Conservation (phyloP, 2,888 invertebrate species). For the Portevinia maculata region DNA sequence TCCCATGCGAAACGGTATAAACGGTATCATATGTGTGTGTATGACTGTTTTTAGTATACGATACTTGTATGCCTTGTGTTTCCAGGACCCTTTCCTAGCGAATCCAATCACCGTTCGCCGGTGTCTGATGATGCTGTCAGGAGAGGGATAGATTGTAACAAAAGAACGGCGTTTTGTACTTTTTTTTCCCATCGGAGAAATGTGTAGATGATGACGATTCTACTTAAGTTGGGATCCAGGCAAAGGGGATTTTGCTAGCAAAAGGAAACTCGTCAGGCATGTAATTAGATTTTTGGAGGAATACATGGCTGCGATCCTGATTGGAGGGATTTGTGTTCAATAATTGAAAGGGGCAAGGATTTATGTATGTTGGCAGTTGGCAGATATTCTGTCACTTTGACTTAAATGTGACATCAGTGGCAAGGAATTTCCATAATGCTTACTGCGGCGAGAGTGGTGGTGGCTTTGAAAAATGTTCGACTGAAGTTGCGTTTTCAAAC, state of each 20-base stretch:
- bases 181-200: not conserved
- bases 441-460: no score
- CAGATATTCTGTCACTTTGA: slow-evolving; percentile 13
- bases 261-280: slow-evolving; percentile 60
- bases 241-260: slow-evolving; percentile 5
- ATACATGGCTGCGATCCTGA: slow-evolving; percentile 37
- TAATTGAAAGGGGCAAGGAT: slow-evolving; percentile 51
- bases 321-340: slow-evolving; percentile 58
- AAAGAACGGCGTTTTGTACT: slow-evolving; percentile 45
- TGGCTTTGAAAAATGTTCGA: no score
- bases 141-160: slow-evolving; percentile 35
- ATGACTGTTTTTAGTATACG: slow-evolving; percentile 34
- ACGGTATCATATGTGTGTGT: slow-evolving; percentile 40
- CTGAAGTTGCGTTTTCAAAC: no score
- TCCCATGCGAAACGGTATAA: slow-evolving; percentile 27
- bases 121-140: slow-evolving; percentile 53
- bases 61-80: slow-evolving; percentile 48
- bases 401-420: slow-evolving; percentile 6
- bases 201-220: slow-evolving; percentile 30
- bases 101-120: slow-evolving; percentile 60
- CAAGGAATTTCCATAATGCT: not conserved
- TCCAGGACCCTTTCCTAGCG: slow-evolving; percentile 39
- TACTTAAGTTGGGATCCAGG: slow-evolving; percentile 28
- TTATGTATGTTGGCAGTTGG: not conserved
- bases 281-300: slow-evolving; percentile 68